These are phyloP conservation scores for Chromis chromis DNA, from an alignment of 2,797 vertebrate species.

Conservation along the genomic window DNA sequence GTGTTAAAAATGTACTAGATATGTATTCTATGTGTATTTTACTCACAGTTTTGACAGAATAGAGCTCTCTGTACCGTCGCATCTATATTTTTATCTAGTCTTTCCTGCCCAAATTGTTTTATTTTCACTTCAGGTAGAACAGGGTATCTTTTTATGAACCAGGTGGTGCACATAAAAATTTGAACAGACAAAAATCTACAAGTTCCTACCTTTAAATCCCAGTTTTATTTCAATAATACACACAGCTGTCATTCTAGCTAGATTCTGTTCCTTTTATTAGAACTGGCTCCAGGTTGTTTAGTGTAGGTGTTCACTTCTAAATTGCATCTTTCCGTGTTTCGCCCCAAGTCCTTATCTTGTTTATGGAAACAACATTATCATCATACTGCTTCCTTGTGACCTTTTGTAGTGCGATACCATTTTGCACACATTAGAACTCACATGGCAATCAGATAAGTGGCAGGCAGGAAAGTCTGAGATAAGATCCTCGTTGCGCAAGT, in stretches of 20 bases:
- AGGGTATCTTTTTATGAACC: background rate
- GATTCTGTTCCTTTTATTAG: background rate
- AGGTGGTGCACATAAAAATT: background rate
- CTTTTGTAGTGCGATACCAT: slow-evolving; percentile 9
- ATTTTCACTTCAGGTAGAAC: background rate
- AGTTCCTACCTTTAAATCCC: background rate
- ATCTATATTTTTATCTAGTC: background rate
- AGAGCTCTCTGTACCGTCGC: background rate
- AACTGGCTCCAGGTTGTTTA: slow-evolving; percentile 4
- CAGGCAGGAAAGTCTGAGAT: slow-evolving; percentile 28
- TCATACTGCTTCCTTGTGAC: slow-evolving; percentile 26
- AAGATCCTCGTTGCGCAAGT: slow-evolving; percentile 31
- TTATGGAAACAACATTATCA: slow-evolving; percentile 19
- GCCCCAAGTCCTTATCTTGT: slow-evolving; percentile 3
- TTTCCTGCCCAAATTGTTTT: background rate
- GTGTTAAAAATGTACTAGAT: no score
- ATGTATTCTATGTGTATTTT: background rate
- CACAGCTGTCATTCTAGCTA: background rate
- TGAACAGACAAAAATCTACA: background rate
- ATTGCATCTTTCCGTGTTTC: background rate
- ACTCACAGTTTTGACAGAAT: background rate
- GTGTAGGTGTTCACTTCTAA: background rate
- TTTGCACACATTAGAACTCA: slow-evolving; percentile 21
- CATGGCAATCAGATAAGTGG: slow-evolving; percentile 38
- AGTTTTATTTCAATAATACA: slow-evolving; percentile 2